Evolutionary conservation across 2,888 invertebrate genomes (phyloP), one percentile per base, ranked within the genome.

Genomic region (Cryptus viduatorius): DNA sequence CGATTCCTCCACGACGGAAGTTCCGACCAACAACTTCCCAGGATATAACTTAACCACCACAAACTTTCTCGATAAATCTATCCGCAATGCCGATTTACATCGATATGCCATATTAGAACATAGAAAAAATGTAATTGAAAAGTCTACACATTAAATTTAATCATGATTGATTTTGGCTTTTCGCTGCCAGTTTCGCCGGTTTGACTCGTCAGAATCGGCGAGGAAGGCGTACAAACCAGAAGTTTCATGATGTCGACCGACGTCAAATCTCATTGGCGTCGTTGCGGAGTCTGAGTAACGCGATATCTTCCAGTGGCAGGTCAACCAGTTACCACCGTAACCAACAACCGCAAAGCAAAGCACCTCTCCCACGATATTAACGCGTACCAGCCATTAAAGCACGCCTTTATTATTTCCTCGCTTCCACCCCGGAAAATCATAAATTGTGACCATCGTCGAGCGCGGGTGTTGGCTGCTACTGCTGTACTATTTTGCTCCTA

Each of bases 301-400:
- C 53, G 71, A 67, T 69, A 79, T 72, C 72, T 53, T 61, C 53
- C 65, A 14, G 48, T 67, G 4, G 31, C 42, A 29, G n/a, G 29
- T 56, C 78, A 50, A 61, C 50, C 50, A 59, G 76, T 65, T 75
- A 75, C 48, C 50, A n/a, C 46, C 50, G 19, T 48, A 19, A 42
- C 24, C 53, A 19, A 19, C 50, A 19, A 67, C 71, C 53, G 19
- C 50, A 42, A 71, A 71, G 42, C 48, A 31, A 59, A 65, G 73
- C 56, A 46, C 73, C 44, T 48, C 44, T 31, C 44, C 44, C 42
- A 29, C 67, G 65, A 53, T 79, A 46, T 79, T 79, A 79, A 79
- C 79, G 72, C 79, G 48, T 65, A 44, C 53, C 72, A 53, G 65
- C 79, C 65, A 79, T 79, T 79, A 79, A 71, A 79, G 48, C 72